Conservation (phyloP, 2,113 vertebrate species). For the Mobula hypostoma region DNA sequence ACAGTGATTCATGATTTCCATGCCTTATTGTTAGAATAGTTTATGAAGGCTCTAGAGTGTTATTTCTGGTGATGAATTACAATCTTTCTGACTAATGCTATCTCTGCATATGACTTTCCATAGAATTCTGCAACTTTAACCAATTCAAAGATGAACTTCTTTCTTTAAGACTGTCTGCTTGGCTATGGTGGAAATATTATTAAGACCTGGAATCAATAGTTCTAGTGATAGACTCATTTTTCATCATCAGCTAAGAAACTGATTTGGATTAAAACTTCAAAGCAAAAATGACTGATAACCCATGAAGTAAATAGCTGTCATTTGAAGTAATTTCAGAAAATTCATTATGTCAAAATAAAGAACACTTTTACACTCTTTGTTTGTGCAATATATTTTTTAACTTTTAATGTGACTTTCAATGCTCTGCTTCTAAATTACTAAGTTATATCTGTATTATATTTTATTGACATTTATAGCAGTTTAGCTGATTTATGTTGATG, state of each 20-base stretch:
- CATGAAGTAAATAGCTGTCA: not conserved
- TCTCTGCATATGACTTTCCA: not conserved
- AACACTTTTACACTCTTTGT: not conserved
- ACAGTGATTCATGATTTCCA: no score
- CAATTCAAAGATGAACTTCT: constrained; percentile 10
- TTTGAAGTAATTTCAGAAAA: not conserved
- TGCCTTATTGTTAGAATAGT: not conserved
- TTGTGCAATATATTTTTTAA: not conserved
- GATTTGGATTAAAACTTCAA: not conserved
- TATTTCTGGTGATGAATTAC: not conserved
- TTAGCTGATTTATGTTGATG: not conserved
- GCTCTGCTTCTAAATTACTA: not conserved
- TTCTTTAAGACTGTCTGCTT: not conserved
- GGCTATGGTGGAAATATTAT: constrained; percentile 20
- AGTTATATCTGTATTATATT: not conserved
- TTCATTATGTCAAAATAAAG: not conserved
- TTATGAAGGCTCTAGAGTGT: not conserved
- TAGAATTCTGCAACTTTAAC: not conserved
- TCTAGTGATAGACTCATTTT: constrained; percentile 17
- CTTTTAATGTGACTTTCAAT: not conserved
- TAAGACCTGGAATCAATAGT: constrained; percentile 25
- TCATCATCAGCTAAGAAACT: constrained; percentile 1
- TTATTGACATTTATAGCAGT: not conserved
- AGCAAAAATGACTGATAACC: not conserved
- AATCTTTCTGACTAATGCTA: constrained; percentile 7